Evolutionary conservation across 2,797 vertebrate species (phyloP), one percentile per base, ranked within the genome.

Genomic region (Rhyacichthys aspro): DNA sequence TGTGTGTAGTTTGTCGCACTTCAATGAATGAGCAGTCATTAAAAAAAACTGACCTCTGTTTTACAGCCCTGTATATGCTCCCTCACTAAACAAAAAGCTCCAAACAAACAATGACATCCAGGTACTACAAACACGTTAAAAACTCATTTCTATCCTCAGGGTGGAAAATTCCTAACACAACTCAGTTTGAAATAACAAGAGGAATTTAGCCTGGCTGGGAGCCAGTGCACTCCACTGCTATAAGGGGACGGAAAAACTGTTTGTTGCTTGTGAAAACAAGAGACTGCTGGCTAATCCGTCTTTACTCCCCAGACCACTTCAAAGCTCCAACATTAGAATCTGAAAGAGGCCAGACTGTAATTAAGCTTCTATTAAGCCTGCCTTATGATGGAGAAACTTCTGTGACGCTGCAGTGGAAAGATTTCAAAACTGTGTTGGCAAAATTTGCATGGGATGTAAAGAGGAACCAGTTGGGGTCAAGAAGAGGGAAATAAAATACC

Each of bases 111-210:
- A 18, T 58, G 59, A 69, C 49, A 63, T 46, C 56, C 52, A 59
- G 37, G 42, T 63, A 81, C 78, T 63, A 75, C 72, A 70, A 83
- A 83, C 84, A 88, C 75, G 81, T 67, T 83, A 68, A 84, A 90
- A 89, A 87, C 87, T 89, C 92, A 91, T 90, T 92, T 89, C 82
- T 76, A 79, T 82, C 61, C 68, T 55, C 61, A 12, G 81, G 83
- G 89, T 92, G 92, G 92, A 93, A 93, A 92, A 93, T 92, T 92
- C 90, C 89, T 86, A 66, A 81, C 74, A 75, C 84, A 86, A 85
- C 88, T 88, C 73, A 73, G 89, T 90, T 91, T 91, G 90, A 91
- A 92, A 92, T 89, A 91, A 92, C 87, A 81, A 65, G 77, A 90
- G 90, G 92, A 92, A 92, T 92, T 85, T 80, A 88, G 74, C 66